A percentile compares a stretch with the other conserved stretches of the same genome.
phyloP scores from a whole-genome alignment of 2,113 vertebrate species.

The Indri indri region DNA sequence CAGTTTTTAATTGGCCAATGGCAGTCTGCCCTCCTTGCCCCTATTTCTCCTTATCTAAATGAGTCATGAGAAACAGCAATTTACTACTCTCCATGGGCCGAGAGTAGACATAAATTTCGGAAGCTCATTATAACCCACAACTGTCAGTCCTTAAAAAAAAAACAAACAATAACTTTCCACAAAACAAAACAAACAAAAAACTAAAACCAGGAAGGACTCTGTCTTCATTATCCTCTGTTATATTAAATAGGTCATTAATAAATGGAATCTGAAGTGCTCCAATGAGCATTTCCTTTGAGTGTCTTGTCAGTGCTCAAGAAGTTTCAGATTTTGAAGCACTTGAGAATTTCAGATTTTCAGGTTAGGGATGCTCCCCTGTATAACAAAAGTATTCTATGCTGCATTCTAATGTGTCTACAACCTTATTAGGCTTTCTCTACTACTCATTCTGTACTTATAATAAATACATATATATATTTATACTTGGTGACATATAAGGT shows the following conservation, averaged over 20 bases:
- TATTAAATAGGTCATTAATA: not conserved
- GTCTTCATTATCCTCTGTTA: not conserved
- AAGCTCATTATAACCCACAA: slow-evolving; percentile 1
- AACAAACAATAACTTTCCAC: not conserved
- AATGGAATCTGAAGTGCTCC: not conserved
- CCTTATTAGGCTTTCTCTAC: not conserved
- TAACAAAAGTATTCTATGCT: not conserved
- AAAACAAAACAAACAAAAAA: slow-evolving; percentile 17
- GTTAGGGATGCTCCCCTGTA: not conserved
- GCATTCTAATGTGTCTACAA: not conserved
- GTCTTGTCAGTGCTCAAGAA: not conserved
- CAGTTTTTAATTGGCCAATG: not conserved
- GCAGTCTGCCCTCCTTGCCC: not conserved
- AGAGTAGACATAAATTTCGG: not conserved
- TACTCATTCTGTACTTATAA: not conserved
- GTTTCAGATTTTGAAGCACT: not conserved
- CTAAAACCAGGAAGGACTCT: not conserved
- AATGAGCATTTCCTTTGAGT: not conserved
- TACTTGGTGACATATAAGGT: not conserved
- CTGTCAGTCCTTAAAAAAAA: not conserved
- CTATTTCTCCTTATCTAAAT: slow-evolving; percentile 8
- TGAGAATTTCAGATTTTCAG: not conserved
- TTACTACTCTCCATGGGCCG: not conserved
- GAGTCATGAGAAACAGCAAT: not conserved
- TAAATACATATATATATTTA: not conserved